Evolutionary conservation across 1,140 invertebrate species (phyloP), one percentile per base, ranked within the genome.

Genomic region (Aphelinus certus): DNA sequence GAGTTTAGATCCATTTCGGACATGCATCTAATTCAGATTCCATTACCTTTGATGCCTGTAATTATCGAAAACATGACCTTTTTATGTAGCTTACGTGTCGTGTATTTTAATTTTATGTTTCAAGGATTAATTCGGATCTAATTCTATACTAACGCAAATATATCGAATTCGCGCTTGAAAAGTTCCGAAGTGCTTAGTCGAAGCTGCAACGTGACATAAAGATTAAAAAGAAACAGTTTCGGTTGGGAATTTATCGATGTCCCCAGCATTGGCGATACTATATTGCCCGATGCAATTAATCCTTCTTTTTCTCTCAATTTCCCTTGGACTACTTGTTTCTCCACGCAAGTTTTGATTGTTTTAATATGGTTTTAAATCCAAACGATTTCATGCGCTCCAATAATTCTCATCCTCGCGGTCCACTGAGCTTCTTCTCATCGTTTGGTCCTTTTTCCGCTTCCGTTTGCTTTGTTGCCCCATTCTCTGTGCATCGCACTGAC

Each of bases 301-400:
- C 26, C 26, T 26, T 26, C 26, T 26, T 61, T 43, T 71, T 53
- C 58, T 9, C 58, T 9, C 70, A 26, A 26, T 26, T 26, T 26
- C 26, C 26, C 26, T 26, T 26, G 26, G 26, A 26, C 26, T 26
- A 26, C 26, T 26, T 26, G 26, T 26, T 58, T 68, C 71, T 72
- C 76, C 62, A 63, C 67, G 62, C 78, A 84, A 85, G 82, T 83
- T 85, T 85, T 84, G 83, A 85, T 84, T 82, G 26, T 26, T 26
- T 26, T 79, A 77, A 73, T 80, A 77, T 76, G 80, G 79, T 82
- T 85, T 85, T 79, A 78, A 81, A 80, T 75, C 71, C 65, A 26
- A 26, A 26, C 67, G 76, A 82, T 79, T 82, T 82, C 80, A 83
- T 79, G 51, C 48, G 75, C 68, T 66, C 58, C 73, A 48, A 71